Base-by-base conservation (phyloP, 1,140 invertebrate species). In the Cherax quadricarinatus region DNA sequence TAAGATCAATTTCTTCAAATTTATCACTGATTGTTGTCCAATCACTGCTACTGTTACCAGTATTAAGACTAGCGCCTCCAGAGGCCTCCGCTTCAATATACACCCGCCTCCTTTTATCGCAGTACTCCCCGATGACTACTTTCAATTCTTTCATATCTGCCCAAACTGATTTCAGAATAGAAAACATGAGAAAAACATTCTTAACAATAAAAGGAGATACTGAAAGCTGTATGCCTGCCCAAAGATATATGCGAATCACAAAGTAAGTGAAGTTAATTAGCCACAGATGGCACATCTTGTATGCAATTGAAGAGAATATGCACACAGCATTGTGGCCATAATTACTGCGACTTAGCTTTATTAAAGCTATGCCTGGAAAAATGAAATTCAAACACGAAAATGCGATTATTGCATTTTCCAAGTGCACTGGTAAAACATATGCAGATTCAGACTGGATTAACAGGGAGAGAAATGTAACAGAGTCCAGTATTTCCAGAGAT, bases 141-240 rank as follows among this genome's bases (percentile, higher is more conserved):
- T 73, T 48, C 5, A 87, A 30, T 5, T 49, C 75, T 21, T 81
- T 62, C 4, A 49, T 9, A 14, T 91, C 90, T 30, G 4, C 41
- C 78, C 75, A 86, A 7, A 91, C 85, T 51, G 57, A 51, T 30
- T 66, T 79, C 90, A 91, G 66, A 18, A 53, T 66, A 14, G 85
- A 41, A 62, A 91, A 86, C 12, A 91, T 82, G n/a, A 86, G 84
- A 60, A 81, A 91, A 14, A 91, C 18, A 41, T 91, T 91, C 18
- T 91, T 91, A n/a, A 91, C 62, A 30, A 91, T 24, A 53, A 91
- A 91, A 9, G 90, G 90, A 9, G 90, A 91, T 18, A 91, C 90
- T 0, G 84, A 57, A 4, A 73, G 41, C 3, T 84, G 82, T n/a
- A 91, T 14, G 3, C 90, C 90, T 1, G 84, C 90, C 90, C 84